A percentile compares a stretch with the other conserved stretches of the same genome.
Conservation (phyloP, 2,113 vertebrate genomes). For the Anseranas semipalmata region DNA sequence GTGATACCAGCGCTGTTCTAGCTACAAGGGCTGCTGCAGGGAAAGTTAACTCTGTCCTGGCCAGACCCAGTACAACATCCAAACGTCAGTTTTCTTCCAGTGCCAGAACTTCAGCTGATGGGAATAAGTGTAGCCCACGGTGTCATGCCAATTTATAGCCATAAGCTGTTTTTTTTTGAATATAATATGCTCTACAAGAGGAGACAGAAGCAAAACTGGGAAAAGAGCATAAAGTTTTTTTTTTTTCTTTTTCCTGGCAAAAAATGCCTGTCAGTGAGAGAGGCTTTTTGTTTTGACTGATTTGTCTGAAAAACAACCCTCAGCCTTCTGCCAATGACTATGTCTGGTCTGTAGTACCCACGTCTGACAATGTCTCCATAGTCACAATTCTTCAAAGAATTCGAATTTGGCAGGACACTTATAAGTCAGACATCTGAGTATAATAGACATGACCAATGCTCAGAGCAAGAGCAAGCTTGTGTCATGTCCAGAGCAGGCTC, state of each 20-base stretch:
- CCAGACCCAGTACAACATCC: no score
- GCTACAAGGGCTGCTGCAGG: no score
- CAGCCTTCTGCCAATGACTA: background rate
- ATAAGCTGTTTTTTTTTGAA: background rate
- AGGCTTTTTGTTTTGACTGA: background rate
- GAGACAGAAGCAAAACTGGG: background rate
- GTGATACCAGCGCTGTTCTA: no score
- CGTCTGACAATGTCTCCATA: background rate
- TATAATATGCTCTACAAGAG: background rate
- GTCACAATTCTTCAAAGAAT: background rate
- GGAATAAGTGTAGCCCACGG: rapidly evolving
- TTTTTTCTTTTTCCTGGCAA: background rate
- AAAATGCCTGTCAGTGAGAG: background rate
- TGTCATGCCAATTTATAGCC: background rate
- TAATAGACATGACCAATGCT: background rate
- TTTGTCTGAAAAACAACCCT: background rate
- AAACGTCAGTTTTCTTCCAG: background rate
- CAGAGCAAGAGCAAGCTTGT: background rate
- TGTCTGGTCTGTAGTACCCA: background rate
- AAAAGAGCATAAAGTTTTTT: background rate
- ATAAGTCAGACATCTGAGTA: background rate
- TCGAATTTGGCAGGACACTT: background rate
- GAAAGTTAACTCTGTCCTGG: no score
- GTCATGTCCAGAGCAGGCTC: background rate
- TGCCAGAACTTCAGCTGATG: background rate